Evolutionary conservation across 2,888 invertebrate species (phyloP).

Genomic region (Parelbella ahira): DNA sequence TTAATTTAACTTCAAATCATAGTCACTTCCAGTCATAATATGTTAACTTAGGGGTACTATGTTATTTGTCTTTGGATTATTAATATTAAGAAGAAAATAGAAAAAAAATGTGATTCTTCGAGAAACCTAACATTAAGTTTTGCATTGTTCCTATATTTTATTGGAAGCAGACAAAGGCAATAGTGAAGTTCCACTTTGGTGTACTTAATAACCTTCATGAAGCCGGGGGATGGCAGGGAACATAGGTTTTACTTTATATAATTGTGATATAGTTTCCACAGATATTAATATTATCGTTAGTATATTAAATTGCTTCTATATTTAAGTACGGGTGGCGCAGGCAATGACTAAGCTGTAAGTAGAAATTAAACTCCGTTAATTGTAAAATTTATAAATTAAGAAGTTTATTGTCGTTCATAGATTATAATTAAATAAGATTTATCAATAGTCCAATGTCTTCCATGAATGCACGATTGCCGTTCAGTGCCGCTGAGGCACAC

Average conservation of each 20-base stretch:
- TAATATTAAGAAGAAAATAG: conserved; percentile 46
- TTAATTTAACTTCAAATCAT: conserved; percentile 67
- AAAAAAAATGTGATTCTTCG: conserved; percentile 68
- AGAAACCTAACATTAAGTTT: conserved; percentile 30
- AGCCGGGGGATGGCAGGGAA: conserved; percentile 27
- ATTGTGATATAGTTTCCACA: conserved; percentile 73
- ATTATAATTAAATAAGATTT: conserved; percentile 22
- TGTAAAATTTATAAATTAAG: conserved; percentile 27
- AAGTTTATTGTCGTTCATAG: conserved; percentile 31
- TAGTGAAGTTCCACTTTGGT: conserved; percentile 60
- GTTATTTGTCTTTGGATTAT: conserved; percentile 44
- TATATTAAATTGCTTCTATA: conserved; percentile 35
- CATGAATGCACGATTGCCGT: conserved; percentile 18
- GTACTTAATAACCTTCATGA: conserved; percentile 67
- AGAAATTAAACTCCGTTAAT: conserved; percentile 24
- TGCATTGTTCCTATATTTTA: conserved; percentile 70
- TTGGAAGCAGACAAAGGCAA: conserved; percentile 58
- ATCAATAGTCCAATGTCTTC: conserved; percentile 37
- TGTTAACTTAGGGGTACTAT: conserved; percentile 71
- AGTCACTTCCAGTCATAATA: conserved; percentile 81
- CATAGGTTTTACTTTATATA: conserved; percentile 49
- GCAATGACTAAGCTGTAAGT: conserved; percentile 27
- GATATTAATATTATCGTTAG: conserved; percentile 38
- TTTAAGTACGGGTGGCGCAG: conserved; percentile 57
- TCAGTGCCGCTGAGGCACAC: conserved; percentile 5